Evolutionary conservation across 1,140 invertebrate genomes (phyloP).

Genomic region (Drosophila pseudoananassae): DNA sequence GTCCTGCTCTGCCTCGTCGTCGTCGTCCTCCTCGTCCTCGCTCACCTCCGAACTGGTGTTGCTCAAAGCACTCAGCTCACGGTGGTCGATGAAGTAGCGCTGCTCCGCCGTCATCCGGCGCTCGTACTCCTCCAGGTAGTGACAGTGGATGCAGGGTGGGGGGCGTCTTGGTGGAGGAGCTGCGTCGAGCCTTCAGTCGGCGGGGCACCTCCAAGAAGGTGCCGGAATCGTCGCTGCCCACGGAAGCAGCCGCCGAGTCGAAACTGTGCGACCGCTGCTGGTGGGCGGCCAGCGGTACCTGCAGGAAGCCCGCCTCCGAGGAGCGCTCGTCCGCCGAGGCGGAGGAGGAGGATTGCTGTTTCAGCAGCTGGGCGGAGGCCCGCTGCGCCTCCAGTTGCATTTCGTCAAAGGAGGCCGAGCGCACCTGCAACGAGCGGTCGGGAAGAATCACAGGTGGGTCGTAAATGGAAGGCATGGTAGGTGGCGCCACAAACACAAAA

Average conservation of each 20-base stretch:
- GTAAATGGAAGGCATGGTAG: no score
- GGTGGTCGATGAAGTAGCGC: constrained; percentile 74
- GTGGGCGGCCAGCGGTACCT: constrained; percentile 87
- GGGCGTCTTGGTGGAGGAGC: constrained; percentile 86
- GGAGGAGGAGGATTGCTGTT: constrained; percentile 83
- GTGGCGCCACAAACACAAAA: background rate
- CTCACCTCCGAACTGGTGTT: constrained; percentile 85
- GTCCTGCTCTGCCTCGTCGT: constrained; percentile 51
- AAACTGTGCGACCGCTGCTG: constrained; percentile 90
- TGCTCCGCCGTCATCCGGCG: constrained; percentile 85
- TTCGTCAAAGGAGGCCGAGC: constrained; percentile 94
- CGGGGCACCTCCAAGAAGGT: constrained; percentile 88
- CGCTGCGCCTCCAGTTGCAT: constrained; percentile 92
- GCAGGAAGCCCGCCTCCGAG: constrained; percentile 84
- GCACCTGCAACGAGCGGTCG: constrained; percentile 83
- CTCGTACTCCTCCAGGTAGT: constrained; percentile 87
- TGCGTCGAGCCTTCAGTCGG: constrained; percentile 86
- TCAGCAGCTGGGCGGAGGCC: constrained; percentile 78
- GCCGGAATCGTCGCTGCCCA: constrained; percentile 87
- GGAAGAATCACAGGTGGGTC: background rate
- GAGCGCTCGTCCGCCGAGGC: constrained; percentile 81
- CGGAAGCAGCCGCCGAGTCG: constrained; percentile 88
- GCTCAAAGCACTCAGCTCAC: constrained; percentile 84
- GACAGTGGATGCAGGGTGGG: constrained; percentile 88
- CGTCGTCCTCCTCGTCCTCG: constrained; percentile 85